These are phyloP conservation scores for Troides aeacus DNA, from an alignment of 2,888 invertebrate species.

Conservation along the genomic window DNA sequence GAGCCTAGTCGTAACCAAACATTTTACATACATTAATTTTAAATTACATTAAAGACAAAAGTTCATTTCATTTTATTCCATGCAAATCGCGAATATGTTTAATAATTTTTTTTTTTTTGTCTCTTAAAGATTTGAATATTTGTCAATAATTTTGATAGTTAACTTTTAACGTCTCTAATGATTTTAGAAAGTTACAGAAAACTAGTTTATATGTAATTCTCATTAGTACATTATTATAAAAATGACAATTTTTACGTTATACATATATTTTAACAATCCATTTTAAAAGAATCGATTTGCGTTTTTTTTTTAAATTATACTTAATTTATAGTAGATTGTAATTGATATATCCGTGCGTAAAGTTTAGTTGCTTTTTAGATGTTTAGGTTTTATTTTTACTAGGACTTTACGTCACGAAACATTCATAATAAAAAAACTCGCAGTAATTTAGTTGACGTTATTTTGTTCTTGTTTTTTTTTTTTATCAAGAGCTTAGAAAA, in stretches of 20 bases:
- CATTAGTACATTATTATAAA: too few relatives aligned
- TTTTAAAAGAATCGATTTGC: background rate
- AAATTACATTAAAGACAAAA: background rate
- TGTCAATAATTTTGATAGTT: background rate
- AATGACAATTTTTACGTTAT: background rate
- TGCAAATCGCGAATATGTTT: too few relatives aligned
- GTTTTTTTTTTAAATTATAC: background rate
- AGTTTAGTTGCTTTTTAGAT: background rate
- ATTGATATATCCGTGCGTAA: constrained; percentile 7
- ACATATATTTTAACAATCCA: background rate
- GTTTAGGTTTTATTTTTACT: background rate
- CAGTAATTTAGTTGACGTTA: too few relatives aligned
- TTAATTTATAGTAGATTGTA: constrained; percentile 22
- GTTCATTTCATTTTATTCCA: too few relatives aligned
- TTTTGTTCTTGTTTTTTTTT: too few relatives aligned
- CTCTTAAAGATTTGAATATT: too few relatives aligned
- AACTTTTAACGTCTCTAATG: background rate
- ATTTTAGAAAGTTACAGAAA: background rate
- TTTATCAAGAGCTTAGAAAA: too few relatives aligned
- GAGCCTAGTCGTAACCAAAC: constrained; percentile 1
- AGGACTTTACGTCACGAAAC: too few relatives aligned
- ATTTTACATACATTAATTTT: background rate
- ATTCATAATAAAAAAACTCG: too few relatives aligned
- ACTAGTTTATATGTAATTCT: background rate
- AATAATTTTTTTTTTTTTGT: too few relatives aligned